Evolutionary conservation across 2,888 invertebrate genomes (phyloP).

Genomic region (Leptinotarsa rubiginosa): DNA sequence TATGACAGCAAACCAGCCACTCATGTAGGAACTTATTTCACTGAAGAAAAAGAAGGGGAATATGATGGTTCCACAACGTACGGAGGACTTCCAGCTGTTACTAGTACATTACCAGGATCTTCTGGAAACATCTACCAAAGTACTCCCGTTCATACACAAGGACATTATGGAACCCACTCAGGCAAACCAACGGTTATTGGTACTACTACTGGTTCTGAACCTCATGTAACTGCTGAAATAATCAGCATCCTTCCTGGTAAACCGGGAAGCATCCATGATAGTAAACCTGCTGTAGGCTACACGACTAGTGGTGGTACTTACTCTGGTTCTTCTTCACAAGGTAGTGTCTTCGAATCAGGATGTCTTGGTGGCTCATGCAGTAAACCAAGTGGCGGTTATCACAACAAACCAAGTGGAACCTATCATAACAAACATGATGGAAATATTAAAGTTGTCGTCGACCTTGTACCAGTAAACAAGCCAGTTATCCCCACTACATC

Average conservation of each 20-base stretch:
- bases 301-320: slow-evolving; percentile 19
- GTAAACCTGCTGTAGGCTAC: slow-evolving; percentile 43
- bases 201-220: slow-evolving; percentile 11
- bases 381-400: neutral
- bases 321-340: neutral
- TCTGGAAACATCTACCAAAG: slow-evolving; percentile 46
- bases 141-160: slow-evolving; percentile 12
- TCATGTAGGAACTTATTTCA: slow-evolving; percentile 20
- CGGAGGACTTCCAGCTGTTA: slow-evolving; percentile 22
- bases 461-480: neutral
- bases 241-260: slow-evolving; percentile 47
- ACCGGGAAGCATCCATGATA: slow-evolving; percentile 49
- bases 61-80: neutral
- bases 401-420: neutral
- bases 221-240: neutral
- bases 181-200: neutral
- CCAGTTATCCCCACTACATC: neutral
- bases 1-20: slow-evolving; percentile 46
- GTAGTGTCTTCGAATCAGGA: neutral
- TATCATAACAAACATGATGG: neutral
- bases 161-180: neutral
- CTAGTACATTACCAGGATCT: slow-evolving; percentile 46
- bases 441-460: neutral
- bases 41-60: neutral
- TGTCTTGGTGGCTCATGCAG: slow-evolving; percentile 14